phyloP scores from a whole-genome alignment of 2,797 vertebrate genomes.

The Helicolenus hilgendorfi region DNA sequence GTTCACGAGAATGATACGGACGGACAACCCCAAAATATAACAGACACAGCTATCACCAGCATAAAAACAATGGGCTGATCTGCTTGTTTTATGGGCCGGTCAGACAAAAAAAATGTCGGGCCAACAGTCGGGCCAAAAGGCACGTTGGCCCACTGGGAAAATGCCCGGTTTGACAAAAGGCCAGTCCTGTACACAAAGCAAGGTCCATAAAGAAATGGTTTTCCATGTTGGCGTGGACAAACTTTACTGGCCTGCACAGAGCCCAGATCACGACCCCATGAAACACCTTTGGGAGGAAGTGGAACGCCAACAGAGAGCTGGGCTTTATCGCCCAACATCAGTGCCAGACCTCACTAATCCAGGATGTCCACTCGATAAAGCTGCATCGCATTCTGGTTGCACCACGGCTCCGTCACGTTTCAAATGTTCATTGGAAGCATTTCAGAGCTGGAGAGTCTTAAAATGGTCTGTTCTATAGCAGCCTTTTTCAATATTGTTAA shows the following conservation, averaged over 20 bases:
- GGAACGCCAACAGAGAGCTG: neutral
- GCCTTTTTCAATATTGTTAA: neutral
- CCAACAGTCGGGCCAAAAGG: too few relatives aligned
- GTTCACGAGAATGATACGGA: too few relatives aligned
- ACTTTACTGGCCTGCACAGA: neutral
- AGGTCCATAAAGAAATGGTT: neutral
- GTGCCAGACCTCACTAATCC: neutral
- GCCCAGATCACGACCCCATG: neutral
- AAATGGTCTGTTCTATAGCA: neutral
- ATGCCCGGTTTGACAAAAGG: too few relatives aligned
- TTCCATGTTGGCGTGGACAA: neutral
- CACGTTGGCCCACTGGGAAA: too few relatives aligned
- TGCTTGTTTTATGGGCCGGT: too few relatives aligned
- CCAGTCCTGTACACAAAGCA: neutral
- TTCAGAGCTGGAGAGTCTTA: neutral
- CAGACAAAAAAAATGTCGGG: too few relatives aligned
- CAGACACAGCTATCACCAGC: too few relatives aligned
- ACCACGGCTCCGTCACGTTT: neutral
- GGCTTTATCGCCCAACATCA: neutral
- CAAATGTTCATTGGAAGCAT: neutral
- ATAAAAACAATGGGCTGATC: too few relatives aligned
- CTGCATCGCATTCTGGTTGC: neutral
- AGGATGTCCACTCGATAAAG: neutral
- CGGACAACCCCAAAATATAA: too few relatives aligned
- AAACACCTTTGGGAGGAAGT: neutral